Evolutionary conservation across 2,113 vertebrate species (phyloP).

Genomic region (Gorsachius goisagi): DNA sequence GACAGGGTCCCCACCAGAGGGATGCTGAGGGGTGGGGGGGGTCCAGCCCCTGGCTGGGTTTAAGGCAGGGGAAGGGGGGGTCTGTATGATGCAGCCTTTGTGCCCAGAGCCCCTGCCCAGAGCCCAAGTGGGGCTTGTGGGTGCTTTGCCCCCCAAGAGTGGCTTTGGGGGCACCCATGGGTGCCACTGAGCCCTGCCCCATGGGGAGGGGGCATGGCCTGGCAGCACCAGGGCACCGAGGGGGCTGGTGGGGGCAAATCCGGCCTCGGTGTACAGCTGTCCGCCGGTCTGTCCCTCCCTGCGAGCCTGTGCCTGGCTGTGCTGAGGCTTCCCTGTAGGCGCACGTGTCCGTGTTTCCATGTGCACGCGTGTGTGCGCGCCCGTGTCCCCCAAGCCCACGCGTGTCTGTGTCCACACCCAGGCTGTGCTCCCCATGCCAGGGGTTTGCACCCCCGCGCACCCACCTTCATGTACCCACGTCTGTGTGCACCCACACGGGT

Average conservation of each 20-base stretch:
- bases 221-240: background rate
- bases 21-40: accelerated
- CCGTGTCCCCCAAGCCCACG: accelerated
- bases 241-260: accelerated
- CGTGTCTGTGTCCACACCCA: accelerated
- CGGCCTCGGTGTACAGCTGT: background rate
- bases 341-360: accelerated
- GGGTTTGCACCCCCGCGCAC: background rate
- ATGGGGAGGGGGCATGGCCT: background rate
- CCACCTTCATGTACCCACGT: background rate
- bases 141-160: background rate
- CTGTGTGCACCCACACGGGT: accelerated
- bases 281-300: background rate
- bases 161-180: background rate
- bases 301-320: accelerated
- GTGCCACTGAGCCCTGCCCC: background rate
- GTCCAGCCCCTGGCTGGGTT: background rate
- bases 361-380: accelerated
- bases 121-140: too few relatives aligned
- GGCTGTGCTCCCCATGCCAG: too few relatives aligned
- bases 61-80: background rate
- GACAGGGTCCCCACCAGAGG: background rate
- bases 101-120: too few relatives aligned
- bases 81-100: accelerated
- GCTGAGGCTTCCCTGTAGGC: background rate